These are phyloP conservation scores for Gasterosteus aculeatus DNA, from an alignment of 2,113 vertebrate species.

Conservation along the genomic window DNA sequence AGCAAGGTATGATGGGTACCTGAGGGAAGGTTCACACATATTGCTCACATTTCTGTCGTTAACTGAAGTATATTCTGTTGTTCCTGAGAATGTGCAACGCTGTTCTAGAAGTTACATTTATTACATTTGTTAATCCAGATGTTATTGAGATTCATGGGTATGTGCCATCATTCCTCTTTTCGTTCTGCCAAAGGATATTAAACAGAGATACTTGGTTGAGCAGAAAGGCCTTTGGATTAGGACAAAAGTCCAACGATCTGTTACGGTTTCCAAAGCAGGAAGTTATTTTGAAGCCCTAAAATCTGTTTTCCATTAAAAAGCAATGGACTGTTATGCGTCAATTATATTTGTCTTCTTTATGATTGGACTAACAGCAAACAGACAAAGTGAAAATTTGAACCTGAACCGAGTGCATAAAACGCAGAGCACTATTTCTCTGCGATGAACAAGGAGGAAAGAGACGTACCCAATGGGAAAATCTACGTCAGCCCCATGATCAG, in stretches of 20 bases:
- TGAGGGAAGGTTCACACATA: constrained; percentile 62
- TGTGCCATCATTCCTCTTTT: constrained; percentile 44
- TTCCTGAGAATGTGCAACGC: constrained; percentile 26
- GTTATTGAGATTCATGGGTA: constrained; percentile 33
- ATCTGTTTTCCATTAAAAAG: constrained; percentile 61
- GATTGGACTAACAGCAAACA: constrained; percentile 44
- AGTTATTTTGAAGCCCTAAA: constrained; percentile 61
- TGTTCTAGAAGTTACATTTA: constrained; percentile 46
- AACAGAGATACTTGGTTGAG: constrained; percentile 42
- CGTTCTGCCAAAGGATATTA: constrained; percentile 63
- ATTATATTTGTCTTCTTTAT: constrained; percentile 58
- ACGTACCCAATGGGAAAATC: constrained; percentile 98
- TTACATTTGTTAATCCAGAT: constrained; percentile 59
- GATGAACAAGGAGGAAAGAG: constrained; percentile 40
- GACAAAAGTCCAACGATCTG: constrained; percentile 59
- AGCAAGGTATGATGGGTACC: constrained; percentile 95
- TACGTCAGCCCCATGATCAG: constrained; percentile 94
- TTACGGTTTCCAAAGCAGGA: constrained; percentile 53
- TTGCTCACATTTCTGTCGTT: constrained; percentile 18
- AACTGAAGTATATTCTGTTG: neutral
- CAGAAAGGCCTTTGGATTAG: constrained; percentile 58
- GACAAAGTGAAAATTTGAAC: constrained; percentile 41
- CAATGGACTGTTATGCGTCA: constrained; percentile 46
- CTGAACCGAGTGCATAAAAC: constrained; percentile 17
- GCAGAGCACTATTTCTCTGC: constrained; percentile 32